Base-by-base conservation (phyloP, 2,113 vertebrate genomes). In the Probosciger aterrimus region DNA sequence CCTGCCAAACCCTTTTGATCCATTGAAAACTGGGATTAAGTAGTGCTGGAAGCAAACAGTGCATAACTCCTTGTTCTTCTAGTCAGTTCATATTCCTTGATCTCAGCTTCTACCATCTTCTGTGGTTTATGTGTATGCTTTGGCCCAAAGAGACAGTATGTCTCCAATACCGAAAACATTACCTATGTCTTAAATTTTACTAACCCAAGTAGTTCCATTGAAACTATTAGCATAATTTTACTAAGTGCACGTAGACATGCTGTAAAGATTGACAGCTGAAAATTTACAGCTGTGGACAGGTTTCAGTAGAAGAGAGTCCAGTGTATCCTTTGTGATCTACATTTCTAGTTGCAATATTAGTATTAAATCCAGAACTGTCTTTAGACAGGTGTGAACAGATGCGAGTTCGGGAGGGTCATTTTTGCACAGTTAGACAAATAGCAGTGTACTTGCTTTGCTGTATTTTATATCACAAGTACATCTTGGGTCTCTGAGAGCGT, bases 1-100 rank as follows among this genome's bases (percentile, higher is more conserved):
- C 47, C 71, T 93, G 78, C 84, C 87, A 93, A 70, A 74, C 70
- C 62, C n/a, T 47, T 93, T 92, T 83, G 76, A 88, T 95, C 68
- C 71, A 63, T 43, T 96, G 75, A 86, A 93, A 92, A 83, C 50
- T 49, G 64, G n/a, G 6, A 81, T 88, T 81, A 86, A 88, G 33
- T 70, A 69, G 59, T 70, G 43, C 76, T 94, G 82, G 88, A 96
- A 80, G 53, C 63, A 88, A 46, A 74, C 25, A 41, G 41, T 60
- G n/a, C 44, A 9, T 76, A 77, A 59, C 37, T 81, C 37, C 37
- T 78, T 19, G 8, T 88, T 90, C 53, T 92, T 83, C 68, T 46
- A 49, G 60, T 86, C 64, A 30, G 31, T 81, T 81, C 43, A 17
- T 78, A 22, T 53, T 91, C 76, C 63, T 81, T 86, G 41, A 50